Conservation (phyloP, 2,797 vertebrate genomes). For the Triplophysa bombifrons region DNA sequence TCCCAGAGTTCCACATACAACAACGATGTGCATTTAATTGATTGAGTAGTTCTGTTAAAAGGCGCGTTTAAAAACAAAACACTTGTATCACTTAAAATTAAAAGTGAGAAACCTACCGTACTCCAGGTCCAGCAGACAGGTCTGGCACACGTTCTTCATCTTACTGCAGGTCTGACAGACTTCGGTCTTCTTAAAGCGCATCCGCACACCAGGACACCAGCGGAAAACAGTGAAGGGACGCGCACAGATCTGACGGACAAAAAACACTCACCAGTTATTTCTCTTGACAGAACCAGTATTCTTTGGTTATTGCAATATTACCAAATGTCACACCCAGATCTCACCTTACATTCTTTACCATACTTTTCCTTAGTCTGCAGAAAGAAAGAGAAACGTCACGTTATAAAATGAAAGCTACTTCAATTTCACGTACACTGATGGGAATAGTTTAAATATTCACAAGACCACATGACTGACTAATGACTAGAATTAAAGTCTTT, state of each 20-base stretch:
- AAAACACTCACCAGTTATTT: not conserved
- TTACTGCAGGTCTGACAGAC: constrained; percentile 99
- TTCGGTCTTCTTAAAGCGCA: constrained; percentile 99
- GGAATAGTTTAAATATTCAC: not conserved
- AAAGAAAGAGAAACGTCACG: constrained; percentile 14
- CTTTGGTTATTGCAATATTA: not conserved
- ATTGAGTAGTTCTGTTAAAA: not conserved
- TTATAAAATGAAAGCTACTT: not conserved
- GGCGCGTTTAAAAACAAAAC: no score
- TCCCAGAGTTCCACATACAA: not conserved
- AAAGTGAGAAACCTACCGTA: constrained; percentile 77
- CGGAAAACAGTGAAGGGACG: constrained; percentile 96
- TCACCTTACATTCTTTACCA: constrained; percentile 98
- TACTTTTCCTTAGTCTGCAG: constrained; percentile 96
- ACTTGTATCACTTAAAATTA: no score
- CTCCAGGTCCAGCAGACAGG: constrained; percentile 93
- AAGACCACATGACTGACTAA: not conserved
- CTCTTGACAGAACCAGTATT: not conserved
- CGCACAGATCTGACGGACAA: constrained; percentile 86
- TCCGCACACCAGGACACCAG: constrained; percentile 94
- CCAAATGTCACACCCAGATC: constrained; percentile 20
- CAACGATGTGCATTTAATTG: no score
- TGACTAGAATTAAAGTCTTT: no score
- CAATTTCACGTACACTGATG: not conserved
- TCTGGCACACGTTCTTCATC: constrained; percentile 97